These are phyloP conservation scores for Rattus norvegicus DNA, from an alignment of 2,113 vertebrate species.

Conservation along the genomic window GRCr8 NC_086021.1:177325501-177326000, in stretches of 20 bases:
- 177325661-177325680: background rate
- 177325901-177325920: too few species aligned
- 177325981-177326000: background rate
- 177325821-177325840: background rate
- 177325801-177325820: background rate
- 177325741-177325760: background rate
- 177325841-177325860: background rate
- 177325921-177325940: too few species aligned
- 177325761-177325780: background rate
- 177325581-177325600: background rate
- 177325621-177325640: background rate
- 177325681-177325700: slow-evolving; percentile 3
- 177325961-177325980: background rate
- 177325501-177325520: background rate
- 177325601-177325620: background rate
- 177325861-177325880: background rate
- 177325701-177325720: slow-evolving; percentile 13
- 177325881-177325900: too few species aligned
- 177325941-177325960: background rate
- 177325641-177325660: background rate
- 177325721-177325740: background rate
- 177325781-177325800: background rate
- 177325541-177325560: background rate
- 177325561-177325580: background rate
- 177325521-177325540: background rate